A percentile compares a stretch with the other conserved stretches of the same genome.
Evolutionary conservation across 2,888 invertebrate genomes (phyloP).

Genomic region (Apotomis capreana): DNA sequence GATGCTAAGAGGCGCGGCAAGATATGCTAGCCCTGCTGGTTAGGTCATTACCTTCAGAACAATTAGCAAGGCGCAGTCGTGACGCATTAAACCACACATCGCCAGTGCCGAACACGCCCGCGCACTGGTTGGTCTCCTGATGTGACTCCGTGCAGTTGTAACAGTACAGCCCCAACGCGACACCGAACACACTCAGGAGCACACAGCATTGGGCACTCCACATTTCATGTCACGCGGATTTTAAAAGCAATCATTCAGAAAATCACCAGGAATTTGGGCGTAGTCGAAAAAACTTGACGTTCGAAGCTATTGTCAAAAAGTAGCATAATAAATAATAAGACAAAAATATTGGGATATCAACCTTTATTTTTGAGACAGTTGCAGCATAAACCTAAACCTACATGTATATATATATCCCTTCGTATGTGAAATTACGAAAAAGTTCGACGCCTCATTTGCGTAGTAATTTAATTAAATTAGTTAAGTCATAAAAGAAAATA

Average conservation of each 20-base stretch:
- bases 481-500: too few relatives aligned
- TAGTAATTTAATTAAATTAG: too few relatives aligned
- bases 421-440: too few relatives aligned
- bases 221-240: constrained; percentile 32
- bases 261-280: constrained; percentile 22
- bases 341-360: too few relatives aligned
- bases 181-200: constrained; percentile 23
- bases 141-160: constrained; percentile 72
- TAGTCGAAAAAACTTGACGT: constrained; percentile 21
- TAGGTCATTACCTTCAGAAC: constrained; percentile 59
- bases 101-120: constrained; percentile 60
- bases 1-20: too few relatives aligned
- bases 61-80: constrained; percentile 61
- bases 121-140: constrained; percentile 58
- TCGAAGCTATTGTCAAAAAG: neutral
- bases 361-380: too few relatives aligned
- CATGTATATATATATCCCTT: too few relatives aligned
- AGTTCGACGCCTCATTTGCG: too few relatives aligned
- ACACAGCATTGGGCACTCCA: constrained; percentile 31
- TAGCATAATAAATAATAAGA: neutral
- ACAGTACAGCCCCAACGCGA: constrained; percentile 57
- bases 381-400: too few relatives aligned
- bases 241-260: neutral
- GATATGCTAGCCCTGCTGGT: too few relatives aligned
- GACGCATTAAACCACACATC: constrained; percentile 57